Conservation (phyloP, 2,888 invertebrate species). For the Coelopa pilipes region DNA sequence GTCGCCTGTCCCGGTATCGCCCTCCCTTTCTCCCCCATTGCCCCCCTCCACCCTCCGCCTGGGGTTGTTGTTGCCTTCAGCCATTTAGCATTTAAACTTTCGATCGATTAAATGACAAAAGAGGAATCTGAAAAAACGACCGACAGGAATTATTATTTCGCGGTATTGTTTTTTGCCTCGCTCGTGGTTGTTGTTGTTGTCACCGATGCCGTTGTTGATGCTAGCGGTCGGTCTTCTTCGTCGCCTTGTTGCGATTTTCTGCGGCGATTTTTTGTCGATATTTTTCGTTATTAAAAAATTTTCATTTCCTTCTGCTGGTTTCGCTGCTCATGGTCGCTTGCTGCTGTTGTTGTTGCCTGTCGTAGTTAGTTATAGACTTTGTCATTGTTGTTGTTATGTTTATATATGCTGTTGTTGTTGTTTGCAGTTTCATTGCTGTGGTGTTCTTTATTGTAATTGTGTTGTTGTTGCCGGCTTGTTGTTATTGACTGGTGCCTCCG, state of each 20-base stretch:
- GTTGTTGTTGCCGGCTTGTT: constrained; percentile 7
- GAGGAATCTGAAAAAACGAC: background rate
- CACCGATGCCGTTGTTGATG: background rate
- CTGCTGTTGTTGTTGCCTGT: background rate
- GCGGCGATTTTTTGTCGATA: background rate
- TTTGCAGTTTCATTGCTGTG: no score
- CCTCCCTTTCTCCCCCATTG: background rate
- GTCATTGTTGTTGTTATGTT: no score
- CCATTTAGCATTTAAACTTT: constrained; percentile 9
- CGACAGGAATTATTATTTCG: background rate
- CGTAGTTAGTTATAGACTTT: no score
- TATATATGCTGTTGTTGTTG: no score
- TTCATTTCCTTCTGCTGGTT: background rate
- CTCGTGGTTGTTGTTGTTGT: background rate
- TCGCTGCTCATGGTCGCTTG: background rate
- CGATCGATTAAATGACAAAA: constrained; percentile 30
- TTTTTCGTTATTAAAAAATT: background rate
- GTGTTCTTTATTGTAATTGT: background rate
- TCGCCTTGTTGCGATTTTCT: background rate
- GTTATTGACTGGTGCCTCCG: background rate
- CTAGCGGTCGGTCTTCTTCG: background rate
- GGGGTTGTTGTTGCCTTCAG: background rate
- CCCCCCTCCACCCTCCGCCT: background rate
- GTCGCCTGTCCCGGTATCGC: background rate
- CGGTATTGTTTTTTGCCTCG: constrained; percentile 1